Base-by-base conservation (phyloP, 2,888 invertebrate genomes). In the Rhorus exstirpatorius region DNA sequence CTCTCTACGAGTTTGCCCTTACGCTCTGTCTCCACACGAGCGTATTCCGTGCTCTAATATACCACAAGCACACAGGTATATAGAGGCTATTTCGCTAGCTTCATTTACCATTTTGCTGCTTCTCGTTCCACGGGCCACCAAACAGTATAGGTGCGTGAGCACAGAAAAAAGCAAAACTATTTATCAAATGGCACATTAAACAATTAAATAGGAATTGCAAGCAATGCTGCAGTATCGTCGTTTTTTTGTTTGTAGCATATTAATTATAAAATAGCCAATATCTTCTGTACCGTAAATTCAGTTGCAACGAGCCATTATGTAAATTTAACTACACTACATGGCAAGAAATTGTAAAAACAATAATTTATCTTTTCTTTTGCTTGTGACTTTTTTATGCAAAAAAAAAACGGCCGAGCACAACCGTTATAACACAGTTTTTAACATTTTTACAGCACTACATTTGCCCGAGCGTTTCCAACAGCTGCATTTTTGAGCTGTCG, bases 171-270 rank as follows among this genome's bases (percentile, higher is more conserved):
- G 67, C 77, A 68, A 51, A 68, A 83, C 85, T 84, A 88, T 89
- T 87, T 86, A 86, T 89, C 89, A 89, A 87, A 86, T 84, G 84
- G 79, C 53, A 86, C 83, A 87, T 89, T 88, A 88, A 87, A 87
- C 88, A 86, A 55, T 55, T 87, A 84, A 87, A 86, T 77, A 84
- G 86, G 2, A 17, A 49, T 38, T 51, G 38, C 35, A 35, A 19
- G 12, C 17, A 31, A 60, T 60, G 31, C 2, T 21, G 19, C 58
- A 17, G 21, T 4, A 44, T 41, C 12, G 17, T 68, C n/a, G 14
- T 26, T 46, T 58, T 17, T 21, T 24, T 41, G 12, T 17, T 41
- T 17, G 10, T 10, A 31, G 3, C 24, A 24, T 24, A 6, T 12
- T 53, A 1, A 53, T 53, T 53, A 24, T n/a, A 3, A 24, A 53